A percentile compares a stretch with the other conserved stretches of the same genome.
Evolutionary conservation across 92 coral and sea anemone genomes (phyloP).

Genomic region (Montipora capitata): DNA sequence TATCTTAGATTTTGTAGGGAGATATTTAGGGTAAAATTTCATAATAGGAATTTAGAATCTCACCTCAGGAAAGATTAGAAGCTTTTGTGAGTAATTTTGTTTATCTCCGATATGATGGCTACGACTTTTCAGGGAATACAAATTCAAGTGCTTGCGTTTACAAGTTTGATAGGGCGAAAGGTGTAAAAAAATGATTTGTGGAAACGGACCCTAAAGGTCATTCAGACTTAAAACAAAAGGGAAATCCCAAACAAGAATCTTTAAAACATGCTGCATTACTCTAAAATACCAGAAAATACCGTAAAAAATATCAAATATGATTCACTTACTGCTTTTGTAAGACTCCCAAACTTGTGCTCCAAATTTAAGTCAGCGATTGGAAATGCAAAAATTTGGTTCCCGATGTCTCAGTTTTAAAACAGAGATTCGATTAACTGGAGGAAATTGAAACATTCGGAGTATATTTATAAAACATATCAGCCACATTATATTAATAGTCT

Average conservation of each 20-base stretch:
- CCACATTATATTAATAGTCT: conserved; percentile 81
- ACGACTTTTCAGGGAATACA: conserved; percentile 38
- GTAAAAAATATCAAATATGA: not conserved
- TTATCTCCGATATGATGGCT: conserved; percentile 63
- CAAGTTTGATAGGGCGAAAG: conserved; percentile 41
- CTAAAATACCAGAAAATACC: not conserved
- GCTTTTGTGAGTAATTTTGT: conserved; percentile 75
- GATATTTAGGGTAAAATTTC: conserved; percentile 93
- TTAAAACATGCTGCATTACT: not conserved
- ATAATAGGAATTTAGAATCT: conserved; percentile 80
- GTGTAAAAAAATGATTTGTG: conserved; percentile 41
- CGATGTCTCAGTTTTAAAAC: conserved; percentile 78
- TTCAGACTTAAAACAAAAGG: conserved; percentile 16
- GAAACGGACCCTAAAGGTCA: conserved; percentile 44
- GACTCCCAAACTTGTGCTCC: not conserved
- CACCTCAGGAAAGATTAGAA: conserved; percentile 83
- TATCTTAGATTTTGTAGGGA: conserved; percentile 81
- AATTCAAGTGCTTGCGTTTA: conserved; percentile 61
- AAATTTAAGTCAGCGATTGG: not conserved
- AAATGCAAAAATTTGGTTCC: conserved; percentile 17
- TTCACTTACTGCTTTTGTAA: conserved; percentile 9
- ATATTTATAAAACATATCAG: conserved; percentile 93
- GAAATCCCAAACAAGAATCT: conserved; percentile 28
- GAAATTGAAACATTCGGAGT: conserved; percentile 91
- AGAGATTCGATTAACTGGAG: conserved; percentile 88